Conservation (phyloP, 2,888 invertebrate genomes). For the Tenthredo livida region DNA sequence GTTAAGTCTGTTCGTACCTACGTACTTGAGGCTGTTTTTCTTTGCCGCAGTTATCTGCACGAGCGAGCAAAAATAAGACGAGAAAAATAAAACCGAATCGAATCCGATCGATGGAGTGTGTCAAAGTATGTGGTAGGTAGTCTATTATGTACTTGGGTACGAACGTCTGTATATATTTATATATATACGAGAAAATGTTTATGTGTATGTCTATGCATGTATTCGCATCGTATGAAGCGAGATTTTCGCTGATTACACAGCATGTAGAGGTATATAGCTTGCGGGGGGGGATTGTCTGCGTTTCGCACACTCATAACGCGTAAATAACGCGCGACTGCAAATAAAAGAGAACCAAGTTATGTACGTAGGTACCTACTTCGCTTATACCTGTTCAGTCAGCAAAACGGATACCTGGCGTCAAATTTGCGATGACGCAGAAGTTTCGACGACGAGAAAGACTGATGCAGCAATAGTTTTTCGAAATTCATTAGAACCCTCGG, state of each 20-base stretch:
- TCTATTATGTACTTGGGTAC: background rate
- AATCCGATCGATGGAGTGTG: slow-evolving; percentile 27
- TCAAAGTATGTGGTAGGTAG: slow-evolving; percentile 6
- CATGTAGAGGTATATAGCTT: background rate
- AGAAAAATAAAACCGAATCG: slow-evolving; percentile 14
- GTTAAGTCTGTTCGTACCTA: background rate
- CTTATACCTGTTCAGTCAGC: slow-evolving; percentile 31
- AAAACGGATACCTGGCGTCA: slow-evolving; percentile 30
- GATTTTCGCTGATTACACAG: slow-evolving; percentile 20
- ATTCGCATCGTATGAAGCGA: background rate
- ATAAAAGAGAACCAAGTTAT: background rate
- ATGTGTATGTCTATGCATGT: background rate
- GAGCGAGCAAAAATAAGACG: background rate
- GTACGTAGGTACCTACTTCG: background rate
- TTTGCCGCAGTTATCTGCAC: slow-evolving; percentile 3
- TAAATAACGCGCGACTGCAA: background rate
- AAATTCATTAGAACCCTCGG: slow-evolving; percentile 14
- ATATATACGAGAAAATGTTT: background rate
- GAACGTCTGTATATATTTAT: background rate
- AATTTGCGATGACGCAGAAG: slow-evolving; percentile 5
- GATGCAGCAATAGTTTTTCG: background rate
- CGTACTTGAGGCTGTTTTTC: slow-evolving; percentile 7
- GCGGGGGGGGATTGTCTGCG: background rate
- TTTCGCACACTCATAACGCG: background rate
- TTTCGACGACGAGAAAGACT: background rate